A percentile compares a stretch with the other conserved stretches of the same genome.
Conservation (phyloP, 2,797 vertebrate genomes). For the Sternotherus odoratus region DNA sequence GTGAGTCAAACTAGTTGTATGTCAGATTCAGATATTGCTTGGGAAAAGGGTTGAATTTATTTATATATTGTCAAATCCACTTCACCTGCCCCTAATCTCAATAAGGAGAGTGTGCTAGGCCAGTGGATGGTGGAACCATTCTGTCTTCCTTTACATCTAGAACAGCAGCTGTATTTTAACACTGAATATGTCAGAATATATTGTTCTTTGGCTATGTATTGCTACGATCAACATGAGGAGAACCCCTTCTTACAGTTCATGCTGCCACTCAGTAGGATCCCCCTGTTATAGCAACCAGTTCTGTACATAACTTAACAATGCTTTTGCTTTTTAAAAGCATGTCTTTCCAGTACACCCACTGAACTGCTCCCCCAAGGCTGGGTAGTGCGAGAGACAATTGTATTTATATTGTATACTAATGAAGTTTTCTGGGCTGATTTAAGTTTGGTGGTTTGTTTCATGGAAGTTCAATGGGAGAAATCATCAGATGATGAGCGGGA, state of each 20-base stretch:
- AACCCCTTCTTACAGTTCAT: neutral
- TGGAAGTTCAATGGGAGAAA: neutral
- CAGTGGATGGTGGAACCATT: neutral
- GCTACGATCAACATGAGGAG: neutral
- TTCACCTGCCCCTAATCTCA: constrained; percentile 36
- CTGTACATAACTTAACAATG: constrained; percentile 16
- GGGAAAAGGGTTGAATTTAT: constrained; percentile 25
- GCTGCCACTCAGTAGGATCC: neutral
- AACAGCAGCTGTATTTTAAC: neutral
- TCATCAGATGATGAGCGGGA: neutral
- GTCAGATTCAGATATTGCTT: constrained; percentile 1
- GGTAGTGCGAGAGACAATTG: neutral
- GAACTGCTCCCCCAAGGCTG: constrained; percentile 12
- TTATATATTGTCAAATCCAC: constrained; percentile 45
- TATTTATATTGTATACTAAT: constrained; percentile 6
- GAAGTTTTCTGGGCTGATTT: neutral
- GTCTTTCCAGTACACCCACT: neutral
- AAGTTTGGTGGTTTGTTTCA: constrained; percentile 1
- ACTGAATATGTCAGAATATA: neutral
- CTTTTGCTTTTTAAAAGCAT: constrained; percentile 32
- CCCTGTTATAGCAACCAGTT: constrained; percentile 23
- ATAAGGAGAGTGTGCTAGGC: neutral
- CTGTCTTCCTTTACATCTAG: neutral
- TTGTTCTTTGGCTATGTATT: neutral
- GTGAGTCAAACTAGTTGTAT: neutral